Evolutionary conservation across 2,113 vertebrate genomes (phyloP).

Genomic region (Tupaia chinensis): DNA sequence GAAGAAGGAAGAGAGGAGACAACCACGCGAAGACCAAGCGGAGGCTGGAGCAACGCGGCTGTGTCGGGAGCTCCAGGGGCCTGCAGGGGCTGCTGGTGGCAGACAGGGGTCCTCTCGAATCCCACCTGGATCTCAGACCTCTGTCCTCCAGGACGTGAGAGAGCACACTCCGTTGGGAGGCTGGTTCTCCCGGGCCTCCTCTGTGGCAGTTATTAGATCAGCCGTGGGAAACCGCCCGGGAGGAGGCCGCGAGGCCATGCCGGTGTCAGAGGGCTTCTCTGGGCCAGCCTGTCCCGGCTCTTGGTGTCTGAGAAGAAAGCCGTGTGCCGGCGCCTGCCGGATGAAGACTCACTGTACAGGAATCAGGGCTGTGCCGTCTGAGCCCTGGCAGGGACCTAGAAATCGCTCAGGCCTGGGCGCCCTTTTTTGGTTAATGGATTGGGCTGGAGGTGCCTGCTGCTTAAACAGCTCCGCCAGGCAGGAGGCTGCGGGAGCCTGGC

Average conservation of each 20-base stretch:
- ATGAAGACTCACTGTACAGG: fast-evolving
- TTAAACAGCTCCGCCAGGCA: background rate
- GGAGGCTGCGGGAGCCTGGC: constrained; percentile 59
- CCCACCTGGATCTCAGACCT: background rate
- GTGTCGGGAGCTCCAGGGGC: fast-evolving
- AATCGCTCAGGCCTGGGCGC: background rate
- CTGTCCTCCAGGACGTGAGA: too few relatives aligned
- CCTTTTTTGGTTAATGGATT: constrained; percentile 74
- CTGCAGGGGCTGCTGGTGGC: background rate
- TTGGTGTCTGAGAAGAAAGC: background rate
- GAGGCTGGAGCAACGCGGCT: fast-evolving
- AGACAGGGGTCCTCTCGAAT: background rate
- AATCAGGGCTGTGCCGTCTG: background rate
- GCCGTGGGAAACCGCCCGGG: background rate
- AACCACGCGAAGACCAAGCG: fast-evolving
- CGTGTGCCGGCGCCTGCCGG: fast-evolving
- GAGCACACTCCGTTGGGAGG: too few relatives aligned
- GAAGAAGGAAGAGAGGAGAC: fast-evolving
- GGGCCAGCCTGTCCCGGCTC: background rate
- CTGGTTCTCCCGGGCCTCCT: background rate
- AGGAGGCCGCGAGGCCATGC: fast-evolving
- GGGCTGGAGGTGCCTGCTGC: constrained; percentile 28
- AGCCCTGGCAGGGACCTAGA: background rate
- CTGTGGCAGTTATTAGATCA: background rate
- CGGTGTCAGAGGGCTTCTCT: fast-evolving